A percentile compares a stretch with the other conserved stretches of the same genome.
Evolutionary conservation across 1,140 invertebrate species (phyloP).

Genomic region (Drosophila baimaii): DNA sequence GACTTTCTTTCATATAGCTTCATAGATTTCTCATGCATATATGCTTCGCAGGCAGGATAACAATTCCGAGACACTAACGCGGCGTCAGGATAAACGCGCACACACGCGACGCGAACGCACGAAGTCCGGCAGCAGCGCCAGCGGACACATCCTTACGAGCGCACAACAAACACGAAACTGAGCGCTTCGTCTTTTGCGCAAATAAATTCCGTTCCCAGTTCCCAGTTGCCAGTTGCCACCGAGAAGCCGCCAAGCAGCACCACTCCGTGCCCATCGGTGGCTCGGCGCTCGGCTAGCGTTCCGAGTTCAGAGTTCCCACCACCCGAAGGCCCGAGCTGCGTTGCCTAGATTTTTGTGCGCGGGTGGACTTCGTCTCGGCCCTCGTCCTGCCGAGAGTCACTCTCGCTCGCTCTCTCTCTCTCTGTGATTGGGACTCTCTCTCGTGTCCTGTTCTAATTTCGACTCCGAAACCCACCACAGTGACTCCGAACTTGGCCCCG

Average conservation of each 20-base stretch:
- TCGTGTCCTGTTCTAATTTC: conserved; percentile 21
- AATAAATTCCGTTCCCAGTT: conserved; percentile 79
- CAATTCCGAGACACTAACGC: conserved; percentile 41
- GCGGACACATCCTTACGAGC: conserved; percentile 84
- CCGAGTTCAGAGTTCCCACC: conserved; percentile 41
- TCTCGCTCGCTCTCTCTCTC: background rate
- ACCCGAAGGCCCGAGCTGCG: conserved; percentile 41
- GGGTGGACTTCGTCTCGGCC: conserved; percentile 51
- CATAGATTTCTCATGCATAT: conserved; percentile 2
- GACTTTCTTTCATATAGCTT: conserved; percentile 1
- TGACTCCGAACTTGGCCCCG: conserved; percentile 38
- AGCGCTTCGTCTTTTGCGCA: conserved; percentile 75
- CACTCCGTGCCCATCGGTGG: conserved; percentile 18
- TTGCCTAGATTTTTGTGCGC: conserved; percentile 65
- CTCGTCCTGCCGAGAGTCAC: conserved; percentile 27
- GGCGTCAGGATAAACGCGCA: conserved; percentile 69
- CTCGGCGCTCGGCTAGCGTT: conserved; percentile 14
- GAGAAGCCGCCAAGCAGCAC: conserved; percentile 30
- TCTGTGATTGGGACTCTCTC: too few relatives aligned
- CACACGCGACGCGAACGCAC: conserved; percentile 81
- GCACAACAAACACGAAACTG: conserved; percentile 84
- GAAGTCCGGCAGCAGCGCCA: conserved; percentile 76
- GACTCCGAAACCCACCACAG: conserved; percentile 73
- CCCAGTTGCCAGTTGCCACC: conserved; percentile 10
- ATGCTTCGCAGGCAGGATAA: conserved; percentile 3